phyloP scores from a whole-genome alignment of 1,140 invertebrate species.

The Cryptotermes secundus region DNA sequence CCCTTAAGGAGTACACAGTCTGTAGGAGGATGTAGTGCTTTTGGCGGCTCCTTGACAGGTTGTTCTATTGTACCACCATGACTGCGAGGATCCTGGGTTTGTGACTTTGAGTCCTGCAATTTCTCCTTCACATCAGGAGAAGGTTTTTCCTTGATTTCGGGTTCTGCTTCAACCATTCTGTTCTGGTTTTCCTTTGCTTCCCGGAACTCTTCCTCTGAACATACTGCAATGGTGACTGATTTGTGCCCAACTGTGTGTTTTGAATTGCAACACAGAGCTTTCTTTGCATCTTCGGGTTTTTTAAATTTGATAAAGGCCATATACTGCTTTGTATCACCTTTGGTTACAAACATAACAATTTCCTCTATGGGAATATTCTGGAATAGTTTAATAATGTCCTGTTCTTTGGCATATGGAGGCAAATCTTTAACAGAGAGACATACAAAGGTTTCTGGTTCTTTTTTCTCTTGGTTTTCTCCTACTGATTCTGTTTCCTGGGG shows the following conservation, averaged over 20 bases:
- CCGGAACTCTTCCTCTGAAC: conserved; percentile 13
- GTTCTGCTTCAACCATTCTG: neutral
- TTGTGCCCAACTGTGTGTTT: conserved; percentile 57
- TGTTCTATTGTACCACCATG: neutral
- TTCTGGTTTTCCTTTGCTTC: conserved; percentile 23
- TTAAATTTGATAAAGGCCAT: conserved; percentile 74
- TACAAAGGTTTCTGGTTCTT: conserved; percentile 43
- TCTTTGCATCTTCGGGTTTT: conserved; percentile 64
- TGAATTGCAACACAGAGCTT: conserved; percentile 45
- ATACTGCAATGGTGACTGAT: conserved; percentile 27
- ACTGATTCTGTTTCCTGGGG: conserved; percentile 30
- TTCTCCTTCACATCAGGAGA: neutral
- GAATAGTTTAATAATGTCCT: conserved; percentile 76
- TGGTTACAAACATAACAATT: conserved; percentile 62
- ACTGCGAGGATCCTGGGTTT: neutral
- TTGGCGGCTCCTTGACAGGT: neutral
- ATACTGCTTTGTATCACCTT: conserved; percentile 58
- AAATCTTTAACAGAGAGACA: conserved; percentile 68
- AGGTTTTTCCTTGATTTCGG: neutral
- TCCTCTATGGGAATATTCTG: conserved; percentile 65
- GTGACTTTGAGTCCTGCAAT: neutral
- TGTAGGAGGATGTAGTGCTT: conserved; percentile 39
- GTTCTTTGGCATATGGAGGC: conserved; percentile 72
- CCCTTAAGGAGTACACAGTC: conserved; percentile 73
- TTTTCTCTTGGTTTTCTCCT: too few species aligned